Base-by-base conservation (phyloP, 2,797 vertebrate species). In the Chaunax sp. region DNA sequence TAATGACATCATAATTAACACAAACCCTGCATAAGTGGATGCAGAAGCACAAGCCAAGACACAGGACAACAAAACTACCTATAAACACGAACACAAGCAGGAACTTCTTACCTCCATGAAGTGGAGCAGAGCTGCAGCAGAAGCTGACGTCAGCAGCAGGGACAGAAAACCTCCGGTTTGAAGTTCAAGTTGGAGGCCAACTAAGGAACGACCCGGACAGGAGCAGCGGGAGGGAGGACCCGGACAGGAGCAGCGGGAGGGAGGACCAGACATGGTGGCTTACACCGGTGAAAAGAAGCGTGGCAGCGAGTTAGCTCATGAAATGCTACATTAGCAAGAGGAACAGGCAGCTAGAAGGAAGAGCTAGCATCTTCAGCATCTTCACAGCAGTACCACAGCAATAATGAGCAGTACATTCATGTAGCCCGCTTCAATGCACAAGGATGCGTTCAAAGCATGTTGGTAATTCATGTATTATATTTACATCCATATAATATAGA, bases 21-120 rank as follows among this genome's bases (percentile, higher is more conserved):
- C 52, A 64, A 44, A 50, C 28, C 35, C 4, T 26, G n/a, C 38
- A 37, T 4, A 2, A 47, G 11, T 15, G 41, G 16, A 9, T 15
- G 13, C 13, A 37, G 11, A 41, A 69, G 44, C 41, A 45, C 38
- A 25, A 11, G n/a, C 13, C 10, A 25, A 45, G 4, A 16, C 18
- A 50, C 2, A 49, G 15, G 25, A 13, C n/a, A 15, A 23, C 65
- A 15, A 19, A 41, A 18, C 6, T 18, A 9, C 22, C 40, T 33
- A 56, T 10, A 35, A 37, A 47, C 51, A 62, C 5, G 30, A 37
- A 1, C 30, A 51, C 4, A 30, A 40, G 15, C 43, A 30, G 37
- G 18, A 26, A 11, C 45, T n/a, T 28, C 49, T n/a, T 54, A 64
- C 47, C 37, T 77, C 20, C 1, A 23, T 45, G 23, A 30, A 6